These are phyloP conservation scores for Myopa tessellatipennis DNA, from an alignment of 2,888 invertebrate genomes.

Conservation along the genomic window DNA sequence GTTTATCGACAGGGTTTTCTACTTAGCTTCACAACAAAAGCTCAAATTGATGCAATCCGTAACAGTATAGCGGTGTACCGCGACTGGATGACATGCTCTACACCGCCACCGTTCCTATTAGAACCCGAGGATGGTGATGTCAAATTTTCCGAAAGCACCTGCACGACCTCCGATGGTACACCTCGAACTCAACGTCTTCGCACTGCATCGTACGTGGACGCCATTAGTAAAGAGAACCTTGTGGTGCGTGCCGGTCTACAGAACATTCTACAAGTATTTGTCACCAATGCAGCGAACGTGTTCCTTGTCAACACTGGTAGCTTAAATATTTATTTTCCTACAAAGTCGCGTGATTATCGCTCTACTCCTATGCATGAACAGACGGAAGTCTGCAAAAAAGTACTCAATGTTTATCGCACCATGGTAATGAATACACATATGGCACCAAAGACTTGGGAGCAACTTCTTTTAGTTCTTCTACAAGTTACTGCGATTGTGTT, in stretches of 20 bases:
- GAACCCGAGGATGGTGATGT: slow-evolving; percentile 72
- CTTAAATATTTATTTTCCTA: slow-evolving; percentile 70
- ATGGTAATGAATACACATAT: slow-evolving; percentile 97
- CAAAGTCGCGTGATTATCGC: slow-evolving; percentile 72
- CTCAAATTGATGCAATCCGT: slow-evolving; percentile 87
- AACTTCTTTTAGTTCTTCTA: slow-evolving; percentile 84
- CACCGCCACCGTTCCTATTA: slow-evolving; percentile 82
- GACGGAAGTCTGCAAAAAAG: slow-evolving; percentile 95
- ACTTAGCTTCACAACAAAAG: slow-evolving; percentile 77
- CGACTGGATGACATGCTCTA: slow-evolving; percentile 92
- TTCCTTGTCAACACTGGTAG: slow-evolving; percentile 76
- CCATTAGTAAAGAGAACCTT: slow-evolving; percentile 82
- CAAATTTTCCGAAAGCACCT: slow-evolving; percentile 47
- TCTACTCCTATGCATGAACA: slow-evolving; percentile 87
- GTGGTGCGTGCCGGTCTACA: slow-evolving; percentile 86
- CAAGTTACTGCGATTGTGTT: slow-evolving; percentile 93
- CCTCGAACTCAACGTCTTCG: slow-evolving; percentile 74
- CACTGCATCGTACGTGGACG: slow-evolving; percentile 88
- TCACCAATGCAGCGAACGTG: slow-evolving; percentile 95
- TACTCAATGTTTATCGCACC: slow-evolving; percentile 94
- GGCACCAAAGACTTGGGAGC: slow-evolving; percentile 94
- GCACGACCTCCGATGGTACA: slow-evolving; percentile 55
- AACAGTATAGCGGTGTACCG: slow-evolving; percentile 93
- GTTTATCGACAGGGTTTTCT: slow-evolving; percentile 93
- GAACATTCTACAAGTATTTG: slow-evolving; percentile 75